A percentile compares a stretch with the other conserved stretches of the same genome.
phyloP scores from a whole-genome alignment of 2,113 vertebrate genomes.

The Ptilonorhynchus violaceus region DNA sequence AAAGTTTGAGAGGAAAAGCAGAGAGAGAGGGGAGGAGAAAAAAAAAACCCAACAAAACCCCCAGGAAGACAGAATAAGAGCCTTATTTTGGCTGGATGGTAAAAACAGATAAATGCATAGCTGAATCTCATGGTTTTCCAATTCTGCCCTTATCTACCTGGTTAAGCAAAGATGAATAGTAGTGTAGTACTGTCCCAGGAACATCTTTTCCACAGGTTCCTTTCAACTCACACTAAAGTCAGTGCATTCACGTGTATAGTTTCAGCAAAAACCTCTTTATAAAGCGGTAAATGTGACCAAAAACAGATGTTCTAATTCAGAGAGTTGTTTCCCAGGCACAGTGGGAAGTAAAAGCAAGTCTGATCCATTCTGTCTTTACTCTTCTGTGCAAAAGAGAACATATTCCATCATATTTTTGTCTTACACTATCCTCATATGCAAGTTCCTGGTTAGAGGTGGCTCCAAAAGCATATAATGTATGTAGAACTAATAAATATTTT shows the following conservation, averaged over 20 bases:
- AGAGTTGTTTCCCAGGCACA: neutral
- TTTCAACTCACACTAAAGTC: neutral
- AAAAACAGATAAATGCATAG: neutral
- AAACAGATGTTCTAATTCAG: neutral
- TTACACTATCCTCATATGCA: neutral
- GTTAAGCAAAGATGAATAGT: neutral
- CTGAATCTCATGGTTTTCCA: neutral
- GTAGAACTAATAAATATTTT: neutral
- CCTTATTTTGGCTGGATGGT: neutral
- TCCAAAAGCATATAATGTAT: neutral
- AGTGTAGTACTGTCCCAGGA: neutral
- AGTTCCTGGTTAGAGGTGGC: neutral
- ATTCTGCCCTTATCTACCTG: neutral
- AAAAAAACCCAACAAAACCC: neutral
- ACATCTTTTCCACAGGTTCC: neutral
- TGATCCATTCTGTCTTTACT: neutral
- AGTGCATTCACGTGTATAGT: accelerated
- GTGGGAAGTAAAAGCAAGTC: neutral
- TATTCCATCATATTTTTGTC: neutral
- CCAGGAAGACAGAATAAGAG: neutral
- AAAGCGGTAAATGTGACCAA: neutral
- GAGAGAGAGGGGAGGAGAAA: neutral
- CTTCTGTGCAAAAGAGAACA: neutral
- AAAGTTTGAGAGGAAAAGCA: neutral
- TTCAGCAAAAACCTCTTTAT: neutral